Base-by-base conservation (phyloP, 2,888 invertebrate genomes). In the Sphaerophoria taeniata region DNA sequence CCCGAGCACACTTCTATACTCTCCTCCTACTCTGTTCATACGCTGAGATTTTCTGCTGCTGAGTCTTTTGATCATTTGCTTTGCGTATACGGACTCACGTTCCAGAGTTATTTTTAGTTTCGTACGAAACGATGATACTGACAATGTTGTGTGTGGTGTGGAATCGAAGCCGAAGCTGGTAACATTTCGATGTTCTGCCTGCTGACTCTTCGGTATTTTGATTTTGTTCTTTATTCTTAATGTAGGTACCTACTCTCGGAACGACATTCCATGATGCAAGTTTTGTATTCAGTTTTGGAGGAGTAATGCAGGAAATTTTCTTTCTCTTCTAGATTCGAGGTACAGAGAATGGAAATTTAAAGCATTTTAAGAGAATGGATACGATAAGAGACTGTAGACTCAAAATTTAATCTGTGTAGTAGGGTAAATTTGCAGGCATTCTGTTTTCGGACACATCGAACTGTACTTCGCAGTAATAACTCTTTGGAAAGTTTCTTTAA, bases 1-100 rank as follows among this genome's bases (percentile, higher is more conserved):
- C 87, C 87, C 84, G 87, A 87, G 87, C 80, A 60, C 77, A 81
- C 77, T 78, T 83, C 39, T 58, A 70, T 78, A 78, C 60, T 60
- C 78, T 85, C 76, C 85, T 85, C 81, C 85, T 77, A 85, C 76
- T 76, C 85, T 81, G 60, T 84, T 67, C 11, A 43, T 24, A 24
- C 67, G 76, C 81, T 60, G 67, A 80, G 80, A 85, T 80, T 85
- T 85, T 76, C 69, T 60, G 14, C n/a, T 14, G 12, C n/a, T 51
- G 69, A 76, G 80, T 81, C 76, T 81, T 73, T 85, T 73, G 69
- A 80, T 81, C 76, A 70, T 81, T 81, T 67, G 72, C 67, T 80
- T 56, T 60, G 74, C 63, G 76, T 81, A 76, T 61, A 24, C 24
- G 24, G 24, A 24, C 24, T 24, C 24, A 24, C 24, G 24, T 73